Base-by-base conservation (phyloP, 2,113 vertebrate genomes). In the Corydoras maculifer region DNA sequence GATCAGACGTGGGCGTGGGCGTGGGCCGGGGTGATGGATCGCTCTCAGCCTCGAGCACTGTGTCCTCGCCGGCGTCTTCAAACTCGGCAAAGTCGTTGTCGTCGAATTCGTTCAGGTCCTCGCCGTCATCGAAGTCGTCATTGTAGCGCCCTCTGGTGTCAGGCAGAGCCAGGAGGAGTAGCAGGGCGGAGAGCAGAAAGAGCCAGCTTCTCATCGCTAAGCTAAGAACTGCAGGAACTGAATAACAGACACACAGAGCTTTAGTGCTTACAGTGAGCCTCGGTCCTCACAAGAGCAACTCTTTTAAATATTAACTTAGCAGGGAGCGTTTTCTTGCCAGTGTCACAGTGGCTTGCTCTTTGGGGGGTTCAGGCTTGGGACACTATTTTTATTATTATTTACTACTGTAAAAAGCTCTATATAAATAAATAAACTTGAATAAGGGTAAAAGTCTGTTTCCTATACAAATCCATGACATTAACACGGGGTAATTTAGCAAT, bases 81-180 rank as follows among this genome's bases (percentile, higher is more conserved):
- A 99, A 99, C 84, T 99, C 97, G 3, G 97, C 97, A 69, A 99
- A 99, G 84, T 99, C 97, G 58, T 98, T 98, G 84, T 99, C 97
- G 5, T 99, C 97, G 3, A 97, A 99, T 77, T 99, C 97, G 2
- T 90, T 88, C 4, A 95, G 84, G 83, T 98, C 97, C 74, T 99
- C 96, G 3, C 92, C 89, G 3, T 99, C 95, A 2, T 98, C 96
- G 78, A 98, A 99, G 15, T 98, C 94, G 15, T 95, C 94, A 4
- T 84, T 88, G 82, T 97, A 96, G 74, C 87, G 86, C 15, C 86
- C 87, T 68, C 77, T 84, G 65, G 86, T 82, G 63, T 74, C 74
- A 0, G 87, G 88, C 3, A 87, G 51, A 15, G 76, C 84, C 77
- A 89, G 79, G 64, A 89, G 79, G 60, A 90, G 79, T 58, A 90